Conservation (phyloP, 2,888 invertebrate species). For the Acrobasis consociella region DNA sequence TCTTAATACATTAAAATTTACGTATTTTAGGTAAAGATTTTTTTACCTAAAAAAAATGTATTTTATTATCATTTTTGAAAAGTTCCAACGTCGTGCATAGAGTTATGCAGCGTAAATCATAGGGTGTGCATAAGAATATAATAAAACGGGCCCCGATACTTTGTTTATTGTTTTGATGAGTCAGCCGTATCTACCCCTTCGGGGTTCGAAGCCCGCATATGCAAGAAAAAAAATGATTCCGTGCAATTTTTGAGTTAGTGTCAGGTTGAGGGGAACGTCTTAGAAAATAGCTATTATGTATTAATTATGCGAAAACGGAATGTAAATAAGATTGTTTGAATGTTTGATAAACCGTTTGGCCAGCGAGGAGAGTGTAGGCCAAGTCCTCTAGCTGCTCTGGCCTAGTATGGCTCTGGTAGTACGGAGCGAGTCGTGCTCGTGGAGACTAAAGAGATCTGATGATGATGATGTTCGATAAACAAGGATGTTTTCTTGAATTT, state of each 20-base stretch:
- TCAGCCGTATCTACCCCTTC: conserved; percentile 69
- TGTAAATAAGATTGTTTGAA: neutral
- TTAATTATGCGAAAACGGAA: neutral
- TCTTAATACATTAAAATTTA: too few species aligned
- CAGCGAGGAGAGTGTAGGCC: too few species aligned
- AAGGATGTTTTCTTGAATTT: too few species aligned
- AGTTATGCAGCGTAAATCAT: conserved; percentile 79
- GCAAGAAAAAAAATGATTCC: conserved; percentile 55
- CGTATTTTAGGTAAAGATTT: too few species aligned
- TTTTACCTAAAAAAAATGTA: neutral
- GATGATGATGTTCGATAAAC: too few species aligned
- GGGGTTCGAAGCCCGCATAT: conserved; percentile 69
- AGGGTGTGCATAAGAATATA: conserved; percentile 77
- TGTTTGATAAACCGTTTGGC: too few species aligned
- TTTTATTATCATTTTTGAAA: conserved; percentile 26
- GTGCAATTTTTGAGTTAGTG: conserved; percentile 28
- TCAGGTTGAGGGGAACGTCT: neutral
- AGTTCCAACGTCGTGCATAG: conserved; percentile 43
- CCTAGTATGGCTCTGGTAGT: too few species aligned
- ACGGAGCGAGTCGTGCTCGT: too few species aligned
- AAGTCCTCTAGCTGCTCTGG: too few species aligned
- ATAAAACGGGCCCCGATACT: conserved; percentile 80
- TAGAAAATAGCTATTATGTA: conserved; percentile 9
- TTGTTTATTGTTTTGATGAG: conserved; percentile 84
- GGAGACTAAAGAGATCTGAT: too few species aligned